Percentiles rank a stretch among this genome's conserved stretches.
These are phyloP conservation scores for Squalus acanthias DNA, from an alignment of 2,797 vertebrate genomes.

Conservation along the genomic window DNA sequence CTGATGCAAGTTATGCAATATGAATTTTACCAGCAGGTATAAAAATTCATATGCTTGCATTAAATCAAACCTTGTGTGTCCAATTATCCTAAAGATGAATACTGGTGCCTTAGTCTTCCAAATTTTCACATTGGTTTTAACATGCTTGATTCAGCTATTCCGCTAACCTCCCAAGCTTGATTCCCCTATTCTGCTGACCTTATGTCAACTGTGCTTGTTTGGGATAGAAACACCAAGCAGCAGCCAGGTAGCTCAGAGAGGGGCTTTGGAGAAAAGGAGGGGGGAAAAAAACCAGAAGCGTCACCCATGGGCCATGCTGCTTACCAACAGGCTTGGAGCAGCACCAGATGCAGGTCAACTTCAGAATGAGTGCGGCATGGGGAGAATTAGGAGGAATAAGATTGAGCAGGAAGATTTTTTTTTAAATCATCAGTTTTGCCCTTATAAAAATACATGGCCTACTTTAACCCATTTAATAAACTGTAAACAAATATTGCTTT, in stretches of 20 bases:
- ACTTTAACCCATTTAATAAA: background rate
- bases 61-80: background rate
- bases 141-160: background rate
- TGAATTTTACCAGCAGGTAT: background rate
- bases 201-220: background rate
- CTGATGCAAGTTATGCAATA: background rate
- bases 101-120: background rate
- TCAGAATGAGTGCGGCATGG: too few species aligned
- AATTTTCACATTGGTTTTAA: background rate
- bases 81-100: background rate
- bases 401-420: background rate
- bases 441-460: background rate
- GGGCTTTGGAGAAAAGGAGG: background rate
- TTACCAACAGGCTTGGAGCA: background rate
- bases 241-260: background rate
- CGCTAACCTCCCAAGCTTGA: too few species aligned
- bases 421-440: background rate
- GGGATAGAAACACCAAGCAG: background rate
- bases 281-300: background rate
- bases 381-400: background rate
- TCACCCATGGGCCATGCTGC: background rate
- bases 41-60: background rate
- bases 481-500: background rate
- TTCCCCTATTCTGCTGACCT: background rate
- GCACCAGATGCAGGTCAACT: background rate